These are phyloP conservation scores for Acyrthosiphon pisum DNA, from an alignment of 1,140 invertebrate genomes.

Conservation along the genomic window DNA sequence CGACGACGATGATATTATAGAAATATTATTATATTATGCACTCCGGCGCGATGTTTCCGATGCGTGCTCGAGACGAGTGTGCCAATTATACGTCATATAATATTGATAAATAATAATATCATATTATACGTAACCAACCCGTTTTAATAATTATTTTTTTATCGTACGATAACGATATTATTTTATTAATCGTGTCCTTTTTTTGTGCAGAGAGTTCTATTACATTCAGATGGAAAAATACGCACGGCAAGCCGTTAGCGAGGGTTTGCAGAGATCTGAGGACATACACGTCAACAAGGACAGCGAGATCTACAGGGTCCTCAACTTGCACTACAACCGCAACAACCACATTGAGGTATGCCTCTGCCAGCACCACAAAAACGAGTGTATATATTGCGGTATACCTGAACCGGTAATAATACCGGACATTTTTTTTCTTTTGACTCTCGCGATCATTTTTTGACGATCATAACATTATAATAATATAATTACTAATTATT, in stretches of 20 bases:
- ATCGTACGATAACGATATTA: background rate
- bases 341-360: conserved; percentile 99
- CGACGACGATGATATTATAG: background rate
- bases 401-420: background rate
- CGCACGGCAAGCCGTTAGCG: conserved; percentile 94
- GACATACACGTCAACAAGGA: conserved; percentile 93
- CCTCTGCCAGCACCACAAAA: background rate
- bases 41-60: background rate
- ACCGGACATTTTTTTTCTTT: background rate
- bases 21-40: too few relatives aligned
- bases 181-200: conserved; percentile 12
- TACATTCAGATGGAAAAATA: conserved; percentile 99
- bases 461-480: background rate
- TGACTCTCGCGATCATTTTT: background rate
- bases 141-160: background rate
- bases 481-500: background rate
- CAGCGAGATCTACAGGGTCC: conserved; percentile 95
- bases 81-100: background rate
- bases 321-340: conserved; percentile 99
- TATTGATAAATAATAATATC: background rate
- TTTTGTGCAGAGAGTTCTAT: conserved; percentile 91
- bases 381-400: background rate
- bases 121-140: background rate
- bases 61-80: background rate
- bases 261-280: conserved; percentile 91